These are phyloP conservation scores for Strongylocentrotus purpuratus DNA, from an alignment of 35 echinoderm and acorn worm species.

Conservation along the genomic window DNA sequence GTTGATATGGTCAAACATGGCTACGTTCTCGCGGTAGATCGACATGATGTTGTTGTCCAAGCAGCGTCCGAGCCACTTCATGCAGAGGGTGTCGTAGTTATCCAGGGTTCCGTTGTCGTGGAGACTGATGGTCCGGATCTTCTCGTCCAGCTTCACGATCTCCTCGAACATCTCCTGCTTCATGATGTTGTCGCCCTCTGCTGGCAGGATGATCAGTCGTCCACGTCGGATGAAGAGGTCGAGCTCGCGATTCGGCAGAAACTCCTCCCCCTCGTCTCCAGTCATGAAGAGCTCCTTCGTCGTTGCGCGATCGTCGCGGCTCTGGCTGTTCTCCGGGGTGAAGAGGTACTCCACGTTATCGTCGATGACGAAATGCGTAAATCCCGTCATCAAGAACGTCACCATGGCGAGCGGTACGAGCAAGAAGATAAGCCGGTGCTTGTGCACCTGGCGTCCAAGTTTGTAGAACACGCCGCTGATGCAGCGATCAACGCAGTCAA, in stretches of 20 bases:
- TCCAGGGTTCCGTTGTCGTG: conserved; percentile 49
- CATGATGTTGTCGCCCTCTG: conserved; percentile 61
- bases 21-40: conserved; percentile 23
- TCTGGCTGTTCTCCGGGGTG: conserved; percentile 69
- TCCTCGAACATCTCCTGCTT: conserved; percentile 65
- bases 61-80: conserved; percentile 64
- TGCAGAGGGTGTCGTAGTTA: conserved; percentile 59
- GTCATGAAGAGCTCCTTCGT: conserved; percentile 57
- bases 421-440: conserved; percentile 75
- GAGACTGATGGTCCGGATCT: conserved; percentile 45
- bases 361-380: conserved; percentile 59
- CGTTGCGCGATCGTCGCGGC: conserved; percentile 49
- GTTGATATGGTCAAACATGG: conserved; percentile 49
- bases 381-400: conserved; percentile 25
- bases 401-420: conserved; percentile 45
- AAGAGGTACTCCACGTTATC: conserved; percentile 79
- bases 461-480: conserved; percentile 79
- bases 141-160: conserved; percentile 65
- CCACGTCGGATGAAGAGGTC: conserved; percentile 62
- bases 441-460: conserved; percentile 68
- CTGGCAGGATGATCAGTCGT: conserved; percentile 46
- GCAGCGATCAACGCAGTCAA: conserved; percentile 77
- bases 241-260: conserved; percentile 66
- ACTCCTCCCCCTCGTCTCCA: conserved; percentile 66
- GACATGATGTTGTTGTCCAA: conserved; percentile 64